Evolutionary conservation across 2,888 invertebrate species (phyloP), one percentile per base, ranked within the genome.

Genomic region (Thymelicus sylvestris): DNA sequence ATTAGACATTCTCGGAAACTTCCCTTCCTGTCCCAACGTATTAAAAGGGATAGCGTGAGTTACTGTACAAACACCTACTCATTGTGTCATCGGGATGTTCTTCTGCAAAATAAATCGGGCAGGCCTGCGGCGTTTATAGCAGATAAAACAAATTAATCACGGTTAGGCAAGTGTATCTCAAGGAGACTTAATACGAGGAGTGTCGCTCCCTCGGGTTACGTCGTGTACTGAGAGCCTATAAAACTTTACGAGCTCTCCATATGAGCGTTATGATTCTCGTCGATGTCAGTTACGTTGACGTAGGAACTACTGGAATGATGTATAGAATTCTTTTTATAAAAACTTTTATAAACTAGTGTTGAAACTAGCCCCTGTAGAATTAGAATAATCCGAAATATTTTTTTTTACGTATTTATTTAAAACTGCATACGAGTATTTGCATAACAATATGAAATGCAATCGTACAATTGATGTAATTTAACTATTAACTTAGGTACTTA

Each of bases 81-180:
- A 67, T 67, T 71, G 65, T 61, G 60, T 67, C 71, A 66, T 73
- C 65, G 71, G 66, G 55, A 57, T 48, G 64, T 67, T 59, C 67
- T 67, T 71, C 59, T 55, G 67, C 65, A 79, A 80, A 84, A 82
- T 83, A 83, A 85, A 84, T 81, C 79, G 78, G 81, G 78, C 39
- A 52, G 63, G 71, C 62, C 71, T 73, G 69, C 74, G 75, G 75
- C 79, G 81, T 82, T 82, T 85, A 85, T 83, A 81, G 77, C 79
- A 83, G 85, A 86, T 90, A 86, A 87, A 90, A 86, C 84, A 87
- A 89, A 91, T 91, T 91, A 91, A 92, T 91, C 89, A 90, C 84
- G 87, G 86, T 85, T 86, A 87, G 87, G 86, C 89, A 89, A 90
- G 86, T 90, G 83, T 86, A 86, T 86, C 82, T 85, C 81, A 80